Percentiles rank a stretch among this genome's conserved stretches.
Conservation (phyloP, 2,797 vertebrate genomes). For the Cichlasoma orientale region DNA sequence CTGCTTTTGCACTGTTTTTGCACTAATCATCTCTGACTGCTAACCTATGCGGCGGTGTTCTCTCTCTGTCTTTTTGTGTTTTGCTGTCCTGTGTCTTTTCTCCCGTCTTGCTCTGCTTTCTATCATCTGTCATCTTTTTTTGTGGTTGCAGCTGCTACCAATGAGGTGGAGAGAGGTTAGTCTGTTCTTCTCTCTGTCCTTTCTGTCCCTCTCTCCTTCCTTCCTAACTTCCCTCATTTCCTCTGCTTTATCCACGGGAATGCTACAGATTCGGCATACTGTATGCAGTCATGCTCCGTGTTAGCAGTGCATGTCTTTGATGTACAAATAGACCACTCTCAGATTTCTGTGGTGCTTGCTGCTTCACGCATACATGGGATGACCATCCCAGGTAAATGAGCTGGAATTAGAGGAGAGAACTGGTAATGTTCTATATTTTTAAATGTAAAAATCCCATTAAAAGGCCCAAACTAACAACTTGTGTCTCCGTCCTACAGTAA, state of each 20-base stretch:
- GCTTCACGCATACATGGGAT: constrained; percentile 27
- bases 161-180: constrained; percentile 99
- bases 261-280: constrained; percentile 9
- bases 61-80: constrained; percentile 66
- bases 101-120: constrained; percentile 67
- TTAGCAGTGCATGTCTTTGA: constrained; percentile 48
- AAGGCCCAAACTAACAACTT: not conserved
- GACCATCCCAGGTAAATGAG: constrained; percentile 3
- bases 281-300: constrained; percentile 24
- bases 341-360: constrained; percentile 22
- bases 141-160: constrained; percentile 98
- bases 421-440: not conserved
- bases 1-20: constrained; percentile 67
- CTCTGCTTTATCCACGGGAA: constrained; percentile 47
- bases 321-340: constrained; percentile 26
- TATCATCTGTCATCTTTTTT: constrained; percentile 62
- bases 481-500: not conserved
- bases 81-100: constrained; percentile 57
- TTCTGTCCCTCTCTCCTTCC: constrained; percentile 42
- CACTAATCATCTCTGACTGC: constrained; percentile 73
- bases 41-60: constrained; percentile 73
- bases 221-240: constrained; percentile 46
- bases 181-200: constrained; percentile 78
- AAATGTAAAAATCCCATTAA: not conserved
- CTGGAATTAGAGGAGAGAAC: not conserved